Percentiles rank a stretch among this genome's conserved stretches.
Conservation (phyloP, 2,888 invertebrate species). For the Minunthozetes semirufus region DNA sequence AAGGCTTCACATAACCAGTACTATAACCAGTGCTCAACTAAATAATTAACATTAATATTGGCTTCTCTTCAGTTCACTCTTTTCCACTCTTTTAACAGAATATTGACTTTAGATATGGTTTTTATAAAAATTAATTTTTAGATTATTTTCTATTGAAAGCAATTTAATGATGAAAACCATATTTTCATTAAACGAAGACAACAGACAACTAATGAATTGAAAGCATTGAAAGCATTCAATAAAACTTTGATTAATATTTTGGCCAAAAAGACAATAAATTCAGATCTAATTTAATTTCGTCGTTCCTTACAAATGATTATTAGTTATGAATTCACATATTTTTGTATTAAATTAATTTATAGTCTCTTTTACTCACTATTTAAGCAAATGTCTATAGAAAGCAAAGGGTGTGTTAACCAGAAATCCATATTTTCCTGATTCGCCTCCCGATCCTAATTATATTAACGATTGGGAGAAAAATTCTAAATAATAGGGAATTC, state of each 20-base stretch:
- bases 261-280: not conserved
- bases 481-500: not conserved
- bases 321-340: slow-evolving; percentile 2
- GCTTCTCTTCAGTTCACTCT: not conserved
- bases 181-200: not conserved
- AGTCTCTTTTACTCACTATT: not conserved
- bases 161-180: not conserved
- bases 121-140: not conserved
- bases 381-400: not conserved
- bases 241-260: slow-evolving; percentile 9
- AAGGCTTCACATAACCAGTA: too few species aligned
- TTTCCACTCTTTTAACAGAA: not conserved
- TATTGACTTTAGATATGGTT: not conserved
- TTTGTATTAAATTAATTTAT: not conserved
- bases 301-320: not conserved
- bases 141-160: not conserved
- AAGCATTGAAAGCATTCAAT: not conserved
- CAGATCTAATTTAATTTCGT: not conserved
- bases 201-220: not conserved
- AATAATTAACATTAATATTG: not conserved
- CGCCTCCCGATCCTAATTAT: slow-evolving; percentile 1
- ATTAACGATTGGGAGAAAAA: not conserved
- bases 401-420: not conserved
- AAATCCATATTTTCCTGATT: not conserved
- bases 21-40: not conserved